Percentiles rank a stretch among this genome's conserved stretches.
phyloP scores from a whole-genome alignment of 2,113 vertebrate genomes.

The Paramisgurnus dabryanus region DNA sequence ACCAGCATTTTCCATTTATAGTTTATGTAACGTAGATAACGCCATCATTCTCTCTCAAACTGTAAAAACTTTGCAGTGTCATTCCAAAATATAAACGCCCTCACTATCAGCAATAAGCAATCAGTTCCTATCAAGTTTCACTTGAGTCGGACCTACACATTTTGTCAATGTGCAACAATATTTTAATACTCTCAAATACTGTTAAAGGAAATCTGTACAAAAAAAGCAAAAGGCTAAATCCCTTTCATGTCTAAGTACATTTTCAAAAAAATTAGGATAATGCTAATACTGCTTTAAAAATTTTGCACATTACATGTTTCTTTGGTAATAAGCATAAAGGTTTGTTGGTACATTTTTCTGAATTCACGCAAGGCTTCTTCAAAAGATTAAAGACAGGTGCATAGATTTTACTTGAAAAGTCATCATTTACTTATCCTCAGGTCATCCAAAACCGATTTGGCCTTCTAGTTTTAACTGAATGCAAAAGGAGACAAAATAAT shows the following conservation, averaged over 20 bases:
- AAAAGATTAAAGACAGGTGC: constrained; percentile 43
- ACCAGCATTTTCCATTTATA: neutral
- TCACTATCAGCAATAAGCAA: constrained; percentile 4
- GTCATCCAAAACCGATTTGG: neutral
- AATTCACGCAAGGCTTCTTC: constrained; percentile 51
- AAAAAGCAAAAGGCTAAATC: constrained; percentile 14
- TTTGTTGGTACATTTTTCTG: constrained; percentile 65
- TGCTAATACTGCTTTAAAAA: constrained; percentile 54
- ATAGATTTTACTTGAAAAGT: neutral
- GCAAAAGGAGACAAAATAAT: neutral
- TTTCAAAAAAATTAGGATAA: constrained; percentile 16
- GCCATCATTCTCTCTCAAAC: neutral
- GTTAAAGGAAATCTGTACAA: constrained; percentile 33
- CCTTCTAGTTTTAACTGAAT: neutral
- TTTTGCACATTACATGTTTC: constrained; percentile 40
- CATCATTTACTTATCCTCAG: neutral
- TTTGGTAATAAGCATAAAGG: constrained; percentile 63
- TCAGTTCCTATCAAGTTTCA: constrained; percentile 34
- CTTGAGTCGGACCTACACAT: constrained; percentile 50
- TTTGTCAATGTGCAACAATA: constrained; percentile 28
- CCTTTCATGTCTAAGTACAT: constrained; percentile 25
- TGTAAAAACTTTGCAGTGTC: constrained; percentile 19
- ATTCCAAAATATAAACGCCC: constrained; percentile 21
- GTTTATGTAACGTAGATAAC: neutral
- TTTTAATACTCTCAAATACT: constrained; percentile 35